phyloP scores from a whole-genome alignment of 2,113 vertebrate genomes.

The Anarhynchus alexandrinus region DNA sequence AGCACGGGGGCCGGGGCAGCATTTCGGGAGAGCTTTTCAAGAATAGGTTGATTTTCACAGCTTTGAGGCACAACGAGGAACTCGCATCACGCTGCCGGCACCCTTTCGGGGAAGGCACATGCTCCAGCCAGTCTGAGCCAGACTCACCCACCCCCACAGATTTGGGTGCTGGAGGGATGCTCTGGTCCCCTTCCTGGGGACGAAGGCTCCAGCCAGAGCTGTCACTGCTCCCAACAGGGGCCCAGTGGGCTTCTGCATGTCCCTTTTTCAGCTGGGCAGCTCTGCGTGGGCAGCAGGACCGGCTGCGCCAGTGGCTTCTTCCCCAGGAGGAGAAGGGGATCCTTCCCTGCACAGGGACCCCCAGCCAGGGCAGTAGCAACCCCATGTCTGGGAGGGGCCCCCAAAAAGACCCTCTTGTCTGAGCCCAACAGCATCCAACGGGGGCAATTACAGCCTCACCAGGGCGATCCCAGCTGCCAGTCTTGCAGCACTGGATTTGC shows the following conservation, averaged over 20 bases:
- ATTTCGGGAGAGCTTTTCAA: not conserved
- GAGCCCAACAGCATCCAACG: not conserved
- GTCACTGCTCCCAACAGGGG: not conserved
- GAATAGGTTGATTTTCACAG: not conserved
- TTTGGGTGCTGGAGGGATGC: not conserved
- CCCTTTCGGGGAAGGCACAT: rapidly evolving
- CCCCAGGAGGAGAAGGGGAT: too few relatives aligned
- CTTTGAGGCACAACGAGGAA: not conserved
- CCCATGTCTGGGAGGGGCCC: not conserved
- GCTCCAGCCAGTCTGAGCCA: rapidly evolving
- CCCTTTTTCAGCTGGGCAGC: not conserved
- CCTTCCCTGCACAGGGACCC: not conserved
- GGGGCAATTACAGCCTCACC: not conserved
- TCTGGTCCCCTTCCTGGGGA: not conserved
- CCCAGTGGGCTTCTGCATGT: not conserved
- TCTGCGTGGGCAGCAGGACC: not conserved
- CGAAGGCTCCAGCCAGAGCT: not conserved
- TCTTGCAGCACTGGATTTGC: not conserved
- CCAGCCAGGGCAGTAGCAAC: not conserved
- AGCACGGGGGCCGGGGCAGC: not conserved
- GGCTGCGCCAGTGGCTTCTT: rapidly evolving
- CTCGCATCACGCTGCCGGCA: rapidly evolving
- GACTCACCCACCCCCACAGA: rapidly evolving
- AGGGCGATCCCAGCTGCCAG: not conserved
- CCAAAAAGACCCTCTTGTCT: not conserved